Conservation (phyloP, 1,140 invertebrate genomes). For the Bombus confusus region DNA sequence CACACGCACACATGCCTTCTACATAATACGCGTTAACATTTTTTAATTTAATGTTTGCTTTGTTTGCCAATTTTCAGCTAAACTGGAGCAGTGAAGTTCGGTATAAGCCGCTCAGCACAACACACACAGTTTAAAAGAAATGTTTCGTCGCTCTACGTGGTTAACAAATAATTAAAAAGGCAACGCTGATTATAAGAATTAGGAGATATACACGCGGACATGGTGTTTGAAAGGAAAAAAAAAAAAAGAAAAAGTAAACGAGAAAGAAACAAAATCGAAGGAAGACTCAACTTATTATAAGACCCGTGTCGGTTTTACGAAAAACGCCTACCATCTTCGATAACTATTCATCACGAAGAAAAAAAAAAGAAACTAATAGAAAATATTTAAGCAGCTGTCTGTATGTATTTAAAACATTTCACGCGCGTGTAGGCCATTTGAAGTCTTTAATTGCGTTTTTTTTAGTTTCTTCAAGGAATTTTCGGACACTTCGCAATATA, state of each 20-base stretch:
- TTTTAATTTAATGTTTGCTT: constrained; percentile 51
- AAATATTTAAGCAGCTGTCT: constrained; percentile 56
- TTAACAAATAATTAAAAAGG: constrained; percentile 51
- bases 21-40: background rate
- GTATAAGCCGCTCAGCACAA: constrained; percentile 67
- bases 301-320: constrained; percentile 54
- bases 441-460: constrained; percentile 62
- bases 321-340: constrained; percentile 58
- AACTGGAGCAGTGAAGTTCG: constrained; percentile 77
- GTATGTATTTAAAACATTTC: constrained; percentile 57
- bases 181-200: constrained; percentile 75
- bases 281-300: constrained; percentile 50
- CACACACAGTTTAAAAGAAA: constrained; percentile 71
- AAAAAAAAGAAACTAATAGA: constrained; percentile 37
- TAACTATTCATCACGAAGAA: constrained; percentile 36
- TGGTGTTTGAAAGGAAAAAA: constrained; percentile 64
- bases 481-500: constrained; percentile 71
- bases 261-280: constrained; percentile 57
- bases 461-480: constrained; percentile 66
- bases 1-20: background rate
- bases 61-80: constrained; percentile 78
- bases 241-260: constrained; percentile 34
- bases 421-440: constrained; percentile 61
- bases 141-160: constrained; percentile 81
- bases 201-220: constrained; percentile 63